Evolutionary conservation across 1,140 invertebrate species (phyloP).

Genomic region (Hermatobates lingyangjiaoensis): DNA sequence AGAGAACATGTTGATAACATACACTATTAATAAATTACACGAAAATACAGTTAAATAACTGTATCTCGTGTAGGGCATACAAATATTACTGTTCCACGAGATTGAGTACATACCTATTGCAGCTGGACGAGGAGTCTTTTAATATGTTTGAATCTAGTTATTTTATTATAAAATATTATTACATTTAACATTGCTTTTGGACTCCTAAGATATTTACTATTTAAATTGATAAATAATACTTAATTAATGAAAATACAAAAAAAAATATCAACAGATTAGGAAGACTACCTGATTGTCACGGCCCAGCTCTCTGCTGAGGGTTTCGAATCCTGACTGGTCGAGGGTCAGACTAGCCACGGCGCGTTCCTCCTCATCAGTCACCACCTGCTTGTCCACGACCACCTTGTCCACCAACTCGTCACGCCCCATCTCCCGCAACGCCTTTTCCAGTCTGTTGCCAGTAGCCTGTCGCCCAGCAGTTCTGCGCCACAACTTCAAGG

Average conservation of each 20-base stretch:
- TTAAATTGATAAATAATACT: not conserved
- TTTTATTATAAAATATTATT: not conserved
- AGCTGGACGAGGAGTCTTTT: not conserved
- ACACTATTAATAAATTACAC: too few relatives aligned
- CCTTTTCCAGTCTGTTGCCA: constrained; percentile 75
- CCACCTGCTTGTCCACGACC: constrained; percentile 62
- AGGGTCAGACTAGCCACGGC: constrained; percentile 43
- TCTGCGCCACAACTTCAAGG: constrained; percentile 60
- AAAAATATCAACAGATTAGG: constrained; percentile 8
- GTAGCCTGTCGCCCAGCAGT: constrained; percentile 27
- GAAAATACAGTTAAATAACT: not conserved
- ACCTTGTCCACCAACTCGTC: constrained; percentile 85
- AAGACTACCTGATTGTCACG: constrained; percentile 2
- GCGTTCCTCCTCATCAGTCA: constrained; percentile 62
- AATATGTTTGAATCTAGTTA: not conserved
- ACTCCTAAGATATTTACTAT: not conserved
- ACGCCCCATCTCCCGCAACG: constrained; percentile 67
- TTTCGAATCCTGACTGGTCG: constrained; percentile 58
- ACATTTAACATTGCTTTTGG: not conserved
- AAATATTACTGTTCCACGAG: not conserved
- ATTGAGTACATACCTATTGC: not conserved
- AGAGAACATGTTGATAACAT: too few relatives aligned
- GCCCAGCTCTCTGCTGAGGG: constrained; percentile 41
- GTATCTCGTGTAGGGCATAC: not conserved
- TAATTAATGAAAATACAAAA: not conserved